A percentile compares a stretch with the other conserved stretches of the same genome.
Conservation (phyloP, 1,140 invertebrate genomes). For the Drosophila seguyi region DNA sequence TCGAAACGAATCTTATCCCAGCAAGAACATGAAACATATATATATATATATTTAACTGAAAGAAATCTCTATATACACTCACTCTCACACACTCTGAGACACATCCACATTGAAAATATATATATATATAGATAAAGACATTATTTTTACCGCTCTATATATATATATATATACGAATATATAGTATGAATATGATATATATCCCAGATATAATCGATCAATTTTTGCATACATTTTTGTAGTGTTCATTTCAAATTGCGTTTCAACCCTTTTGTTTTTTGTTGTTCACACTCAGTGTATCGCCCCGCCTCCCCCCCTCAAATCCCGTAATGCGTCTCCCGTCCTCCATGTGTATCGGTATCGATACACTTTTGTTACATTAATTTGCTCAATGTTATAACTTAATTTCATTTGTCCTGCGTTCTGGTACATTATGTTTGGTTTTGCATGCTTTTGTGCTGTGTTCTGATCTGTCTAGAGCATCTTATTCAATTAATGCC, state of each 20-base stretch:
- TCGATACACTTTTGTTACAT: constrained; percentile 14
- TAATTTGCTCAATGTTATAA: constrained; percentile 24
- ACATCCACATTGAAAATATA: constrained; percentile 29
- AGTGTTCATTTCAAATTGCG: constrained; percentile 71
- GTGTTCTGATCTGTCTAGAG: constrained; percentile 38
- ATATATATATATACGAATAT: constrained; percentile 47
- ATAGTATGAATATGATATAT: constrained; percentile 54
- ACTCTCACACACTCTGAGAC: constrained; percentile 34
- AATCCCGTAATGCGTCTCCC: constrained; percentile 16
- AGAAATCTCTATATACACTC: constrained; percentile 45
- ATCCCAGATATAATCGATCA: constrained; percentile 49
- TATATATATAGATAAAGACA: constrained; percentile 54
- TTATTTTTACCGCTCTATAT: constrained; percentile 70
- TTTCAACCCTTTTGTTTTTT: constrained; percentile 36
- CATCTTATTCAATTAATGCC: constrained; percentile 23
- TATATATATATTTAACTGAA: constrained; percentile 48
- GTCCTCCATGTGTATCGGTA: constrained; percentile 7
- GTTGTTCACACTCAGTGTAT: constrained; percentile 55
- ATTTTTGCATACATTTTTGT: constrained; percentile 80
- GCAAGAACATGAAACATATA: constrained; percentile 53
- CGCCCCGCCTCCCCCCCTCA: background rate
- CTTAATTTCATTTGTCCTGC: constrained; percentile 22
- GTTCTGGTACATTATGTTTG: constrained; percentile 28
- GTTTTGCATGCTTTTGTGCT: constrained; percentile 67
- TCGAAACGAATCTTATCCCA: constrained; percentile 43